Percentiles rank a stretch among this genome's conserved stretches.
Conservation (phyloP, 2,113 vertebrate genomes). For the Malurus melanocephalus region DNA sequence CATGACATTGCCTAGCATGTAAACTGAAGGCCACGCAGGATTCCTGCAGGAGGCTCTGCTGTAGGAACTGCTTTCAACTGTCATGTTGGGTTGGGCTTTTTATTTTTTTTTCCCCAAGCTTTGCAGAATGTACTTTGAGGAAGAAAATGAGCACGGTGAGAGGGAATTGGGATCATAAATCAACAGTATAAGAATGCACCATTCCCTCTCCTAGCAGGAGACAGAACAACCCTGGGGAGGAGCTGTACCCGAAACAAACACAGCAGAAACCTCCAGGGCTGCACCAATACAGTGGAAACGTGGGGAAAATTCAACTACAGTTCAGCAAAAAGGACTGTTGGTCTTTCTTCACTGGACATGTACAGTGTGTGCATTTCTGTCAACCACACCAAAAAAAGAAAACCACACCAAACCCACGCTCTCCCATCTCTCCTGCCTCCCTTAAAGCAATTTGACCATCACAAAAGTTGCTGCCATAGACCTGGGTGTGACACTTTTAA, state of each 20-base stretch:
- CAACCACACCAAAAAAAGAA: background rate
- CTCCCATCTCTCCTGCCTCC: background rate
- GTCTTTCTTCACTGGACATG: rapidly evolving
- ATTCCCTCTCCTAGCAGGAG: background rate
- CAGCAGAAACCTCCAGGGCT: background rate
- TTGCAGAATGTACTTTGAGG: constrained; percentile 8
- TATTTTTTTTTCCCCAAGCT: background rate
- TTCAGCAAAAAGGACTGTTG: background rate
- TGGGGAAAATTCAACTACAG: background rate
- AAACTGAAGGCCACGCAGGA: background rate
- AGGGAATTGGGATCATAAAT: constrained; percentile 1
- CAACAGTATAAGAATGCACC: background rate
- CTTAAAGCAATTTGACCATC: background rate
- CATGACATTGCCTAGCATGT: background rate
- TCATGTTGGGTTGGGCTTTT: background rate
- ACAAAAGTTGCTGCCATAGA: background rate
- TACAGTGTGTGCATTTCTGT: background rate
- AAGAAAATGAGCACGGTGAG: background rate
- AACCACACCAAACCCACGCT: background rate
- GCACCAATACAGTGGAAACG: background rate
- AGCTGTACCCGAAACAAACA: background rate
- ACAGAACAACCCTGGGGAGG: background rate
- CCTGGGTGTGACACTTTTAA: background rate
- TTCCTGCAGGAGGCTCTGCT: background rate
- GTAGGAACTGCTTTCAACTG: background rate